A percentile compares a stretch with the other conserved stretches of the same genome.
Conservation (phyloP, 2,113 vertebrate species). For the Xenopus borealis region DNA sequence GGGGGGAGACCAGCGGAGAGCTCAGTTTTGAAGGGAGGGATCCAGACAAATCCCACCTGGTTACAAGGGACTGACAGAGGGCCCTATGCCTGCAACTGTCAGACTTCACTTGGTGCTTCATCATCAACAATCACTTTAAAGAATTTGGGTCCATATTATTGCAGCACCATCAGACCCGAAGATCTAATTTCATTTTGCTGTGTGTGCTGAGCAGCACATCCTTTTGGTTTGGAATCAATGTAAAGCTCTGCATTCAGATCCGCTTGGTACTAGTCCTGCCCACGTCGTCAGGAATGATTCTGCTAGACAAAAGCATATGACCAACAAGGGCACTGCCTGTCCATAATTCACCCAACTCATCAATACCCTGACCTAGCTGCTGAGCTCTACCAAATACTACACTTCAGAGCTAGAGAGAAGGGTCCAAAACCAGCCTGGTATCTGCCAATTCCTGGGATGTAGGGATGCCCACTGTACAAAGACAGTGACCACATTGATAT, state of each 20-base stretch:
- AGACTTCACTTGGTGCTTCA: background rate
- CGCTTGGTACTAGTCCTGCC: background rate
- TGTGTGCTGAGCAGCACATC: too few relatives aligned
- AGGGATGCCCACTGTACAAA: too few relatives aligned
- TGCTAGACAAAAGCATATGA: background rate
- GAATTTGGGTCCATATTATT: too few relatives aligned
- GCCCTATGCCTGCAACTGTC: background rate
- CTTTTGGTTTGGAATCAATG: too few relatives aligned
- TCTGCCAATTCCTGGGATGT: background rate
- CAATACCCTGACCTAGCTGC: too few relatives aligned
- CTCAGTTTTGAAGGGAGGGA: too few relatives aligned
- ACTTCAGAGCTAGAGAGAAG: background rate
- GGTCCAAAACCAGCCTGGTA: conserved; percentile 4
- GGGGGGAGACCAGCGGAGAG: conserved; percentile 7
- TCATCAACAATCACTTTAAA: too few relatives aligned
- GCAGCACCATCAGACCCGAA: background rate
- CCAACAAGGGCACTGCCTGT: background rate
- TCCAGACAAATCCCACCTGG: background rate
- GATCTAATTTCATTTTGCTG: too few relatives aligned
- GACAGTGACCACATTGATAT: background rate
- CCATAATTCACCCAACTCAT: background rate
- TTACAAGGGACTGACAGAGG: background rate
- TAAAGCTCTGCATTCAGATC: background rate
- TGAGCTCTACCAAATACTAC: background rate
- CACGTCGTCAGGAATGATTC: background rate